Percentiles rank a stretch among this genome's conserved stretches.
phyloP scores from a whole-genome alignment of 2,888 invertebrate genomes.

The Drosophila glabriapex region DNA sequence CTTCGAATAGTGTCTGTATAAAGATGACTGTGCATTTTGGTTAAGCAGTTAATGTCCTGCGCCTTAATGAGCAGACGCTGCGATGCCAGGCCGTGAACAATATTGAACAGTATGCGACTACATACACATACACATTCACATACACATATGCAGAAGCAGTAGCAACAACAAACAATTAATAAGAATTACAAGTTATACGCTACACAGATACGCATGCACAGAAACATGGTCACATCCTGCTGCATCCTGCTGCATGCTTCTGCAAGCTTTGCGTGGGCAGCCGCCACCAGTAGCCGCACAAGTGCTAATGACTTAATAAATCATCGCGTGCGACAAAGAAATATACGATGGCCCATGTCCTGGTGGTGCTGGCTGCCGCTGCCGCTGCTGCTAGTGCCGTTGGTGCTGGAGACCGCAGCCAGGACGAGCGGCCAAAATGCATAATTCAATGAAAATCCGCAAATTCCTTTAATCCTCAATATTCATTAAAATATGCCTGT shows the following conservation, averaged over 20 bases:
- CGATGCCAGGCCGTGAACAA: slow-evolving; percentile 20
- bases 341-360: slow-evolving; percentile 66
- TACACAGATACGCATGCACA: slow-evolving; percentile 26
- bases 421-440: slow-evolving; percentile 77
- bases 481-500: slow-evolving; percentile 84
- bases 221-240: slow-evolving; percentile 17
- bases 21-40: slow-evolving; percentile 34
- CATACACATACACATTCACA: slow-evolving; percentile 3
- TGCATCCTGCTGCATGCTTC: slow-evolving; percentile 39
- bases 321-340: slow-evolving; percentile 83
- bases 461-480: slow-evolving; percentile 85
- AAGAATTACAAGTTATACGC: slow-evolving; percentile 84
- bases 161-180: slow-evolving; percentile 79
- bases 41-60: slow-evolving; percentile 48
- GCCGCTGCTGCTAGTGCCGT: slow-evolving; percentile 17
- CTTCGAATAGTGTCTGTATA: slow-evolving; percentile 15
- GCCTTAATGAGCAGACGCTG: slow-evolving; percentile 49
- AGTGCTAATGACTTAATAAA: slow-evolving; percentile 85
- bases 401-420: slow-evolving; percentile 48
- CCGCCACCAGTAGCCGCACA: slow-evolving; percentile 74
- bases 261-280: slow-evolving; percentile 60
- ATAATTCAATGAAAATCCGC: slow-evolving; percentile 86
- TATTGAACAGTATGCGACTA: slow-evolving; percentile 34
- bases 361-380: slow-evolving; percentile 18
- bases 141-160: slow-evolving; percentile 9